A percentile compares a stretch with the other conserved stretches of the same genome.
Evolutionary conservation across 2,888 invertebrate genomes (phyloP).

Genomic region (Acrocera orbiculus): DNA sequence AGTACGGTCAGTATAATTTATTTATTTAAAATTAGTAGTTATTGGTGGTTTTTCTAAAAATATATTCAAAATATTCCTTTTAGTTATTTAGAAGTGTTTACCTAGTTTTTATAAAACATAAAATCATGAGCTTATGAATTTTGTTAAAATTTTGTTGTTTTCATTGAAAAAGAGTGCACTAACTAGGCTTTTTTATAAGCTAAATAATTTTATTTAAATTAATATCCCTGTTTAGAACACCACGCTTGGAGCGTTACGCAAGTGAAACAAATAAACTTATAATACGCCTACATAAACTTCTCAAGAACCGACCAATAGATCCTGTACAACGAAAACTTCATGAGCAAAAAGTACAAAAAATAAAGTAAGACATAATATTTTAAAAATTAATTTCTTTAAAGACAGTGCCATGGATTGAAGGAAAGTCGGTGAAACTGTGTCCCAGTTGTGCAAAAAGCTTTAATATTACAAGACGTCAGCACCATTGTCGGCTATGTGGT

Average conservation of each 20-base stretch:
- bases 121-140: too few relatives aligned
- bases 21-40: too few relatives aligned
- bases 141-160: too few relatives aligned
- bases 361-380: background rate
- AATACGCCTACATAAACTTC: slow-evolving; percentile 79
- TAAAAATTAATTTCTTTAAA: slow-evolving; percentile 17
- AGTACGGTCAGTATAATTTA: slow-evolving; percentile 39
- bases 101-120: too few relatives aligned
- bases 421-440: slow-evolving; percentile 73
- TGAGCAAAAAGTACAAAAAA: slow-evolving; percentile 41
- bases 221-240: slow-evolving; percentile 34
- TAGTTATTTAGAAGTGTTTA: too few relatives aligned
- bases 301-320: slow-evolving; percentile 61
- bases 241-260: slow-evolving; percentile 69
- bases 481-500: slow-evolving; percentile 92
- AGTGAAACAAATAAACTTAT: slow-evolving; percentile 91
- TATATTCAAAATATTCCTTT: too few relatives aligned
- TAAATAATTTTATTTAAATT: background rate
- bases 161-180: too few relatives aligned
- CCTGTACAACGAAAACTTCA: slow-evolving; percentile 54
- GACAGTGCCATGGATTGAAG: slow-evolving; percentile 85
- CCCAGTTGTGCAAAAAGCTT: slow-evolving; percentile 83
- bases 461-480: slow-evolving; percentile 71
- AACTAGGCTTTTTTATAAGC: too few relatives aligned
- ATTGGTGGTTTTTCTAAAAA: too few relatives aligned